Evolutionary conservation across 1,140 invertebrate genomes (phyloP), one percentile per base, ranked within the genome.

Genomic region (Euglossa dilemma): DNA sequence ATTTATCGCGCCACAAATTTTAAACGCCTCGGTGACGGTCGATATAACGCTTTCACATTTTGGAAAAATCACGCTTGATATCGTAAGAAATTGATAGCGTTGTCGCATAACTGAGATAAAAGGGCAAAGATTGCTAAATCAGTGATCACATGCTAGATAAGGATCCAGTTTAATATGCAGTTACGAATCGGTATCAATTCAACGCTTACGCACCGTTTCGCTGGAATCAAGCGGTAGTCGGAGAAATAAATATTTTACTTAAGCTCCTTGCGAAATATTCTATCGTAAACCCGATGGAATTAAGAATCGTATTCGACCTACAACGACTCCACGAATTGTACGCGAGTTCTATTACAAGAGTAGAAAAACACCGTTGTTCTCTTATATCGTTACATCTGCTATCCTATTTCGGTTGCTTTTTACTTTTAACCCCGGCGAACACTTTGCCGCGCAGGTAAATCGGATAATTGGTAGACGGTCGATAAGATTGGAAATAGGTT

Each of bases 101-200:
- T n/a, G 59, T 23, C 14, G 43, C 18, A 47, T 75, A 75, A 74
- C 56, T n/a, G 47, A 63, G 73, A 75, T 75, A 64, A 63, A 63
- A 75, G 59, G 73, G 73, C 57, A 11, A 63, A 28, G 59, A 75
- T 75, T 75, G 73, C 45, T 52, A 63, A 75, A 63, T 75, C 73
- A 50, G 57, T 6, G 73, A 75, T 75, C 73, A 75, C 73, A 25
- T 76, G 59, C 25, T 36, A 76, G 73, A 76, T 76, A 76, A 76
- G 57, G 57, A 52, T 61, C 56, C 18, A 61, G 73, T 61, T 75
- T 75, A 61, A 47, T 36, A 61, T 61, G 73, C 72, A 61, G n/a
- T 75, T 61, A 47, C 57, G 72, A 47, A 75, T 75, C 72, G 45
- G 52, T 73, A 73, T 73, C 71, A 73, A 73, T 59, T 57, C 54